Percentiles rank a stretch among this genome's conserved stretches.
phyloP scores from a whole-genome alignment of 2,797 vertebrate species.

The Acanthis flammea region DNA sequence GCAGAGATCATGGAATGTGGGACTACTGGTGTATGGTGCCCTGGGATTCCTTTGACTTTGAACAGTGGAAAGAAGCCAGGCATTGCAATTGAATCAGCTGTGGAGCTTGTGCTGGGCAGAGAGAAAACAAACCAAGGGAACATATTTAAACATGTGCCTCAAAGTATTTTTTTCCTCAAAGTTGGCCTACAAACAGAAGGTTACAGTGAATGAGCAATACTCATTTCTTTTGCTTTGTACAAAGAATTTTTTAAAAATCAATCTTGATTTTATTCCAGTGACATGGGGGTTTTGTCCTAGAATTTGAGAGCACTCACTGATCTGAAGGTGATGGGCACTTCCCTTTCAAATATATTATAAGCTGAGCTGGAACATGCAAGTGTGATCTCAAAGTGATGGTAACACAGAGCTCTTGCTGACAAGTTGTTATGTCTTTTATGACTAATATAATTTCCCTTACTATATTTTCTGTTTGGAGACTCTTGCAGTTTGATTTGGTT shows the following conservation, averaged over 20 bases:
- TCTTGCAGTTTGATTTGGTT: background rate
- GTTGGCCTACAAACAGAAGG: background rate
- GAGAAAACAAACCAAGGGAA: background rate
- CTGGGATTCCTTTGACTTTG: background rate
- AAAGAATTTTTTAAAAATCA: background rate
- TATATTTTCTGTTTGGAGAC: background rate
- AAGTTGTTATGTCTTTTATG: background rate
- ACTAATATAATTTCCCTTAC: background rate
- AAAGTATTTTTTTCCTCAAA: background rate
- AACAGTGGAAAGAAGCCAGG: background rate
- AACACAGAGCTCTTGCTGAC: background rate
- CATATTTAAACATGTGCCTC: background rate
- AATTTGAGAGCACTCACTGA: background rate
- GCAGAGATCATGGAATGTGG: background rate
- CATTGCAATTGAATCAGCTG: background rate
- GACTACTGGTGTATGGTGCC: no score
- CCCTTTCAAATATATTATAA: background rate
- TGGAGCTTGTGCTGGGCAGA: background rate
- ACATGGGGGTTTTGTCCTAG: background rate
- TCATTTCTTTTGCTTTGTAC: background rate
- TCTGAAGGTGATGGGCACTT: background rate
- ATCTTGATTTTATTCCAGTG: background rate
- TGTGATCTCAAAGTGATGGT: background rate
- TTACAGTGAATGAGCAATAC: rapidly evolving
- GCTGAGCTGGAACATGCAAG: background rate